Percentiles rank a stretch among this genome's conserved stretches.
phyloP scores from a whole-genome alignment of 2,888 invertebrate genomes.

The Hanleya hanleyi region DNA sequence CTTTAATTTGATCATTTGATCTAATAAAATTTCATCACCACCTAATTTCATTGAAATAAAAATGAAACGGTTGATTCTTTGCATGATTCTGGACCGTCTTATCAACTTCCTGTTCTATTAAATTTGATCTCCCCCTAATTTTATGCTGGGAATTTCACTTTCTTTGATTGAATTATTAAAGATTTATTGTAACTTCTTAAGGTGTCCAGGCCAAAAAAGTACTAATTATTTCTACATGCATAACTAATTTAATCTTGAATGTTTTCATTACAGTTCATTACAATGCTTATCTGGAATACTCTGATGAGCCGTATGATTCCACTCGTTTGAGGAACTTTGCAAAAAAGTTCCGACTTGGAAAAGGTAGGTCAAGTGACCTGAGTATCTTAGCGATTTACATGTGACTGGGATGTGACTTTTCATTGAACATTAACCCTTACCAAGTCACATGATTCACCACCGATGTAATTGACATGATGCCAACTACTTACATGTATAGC shows the following conservation, averaged over 20 bases:
- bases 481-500: neutral
- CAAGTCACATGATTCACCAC: neutral
- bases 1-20: no score
- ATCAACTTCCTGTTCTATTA: no score
- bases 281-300: conserved; percentile 82
- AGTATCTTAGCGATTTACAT: neutral
- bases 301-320: conserved; percentile 83
- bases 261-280: conserved; percentile 76
- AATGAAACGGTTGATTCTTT: no score
- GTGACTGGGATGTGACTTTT: neutral
- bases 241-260: neutral
- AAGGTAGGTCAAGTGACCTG: no score
- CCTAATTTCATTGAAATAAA: no score
- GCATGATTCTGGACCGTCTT: no score
- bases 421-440: neutral
- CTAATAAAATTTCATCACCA: no score
- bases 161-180: no score
- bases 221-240: neutral
- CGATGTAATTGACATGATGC: neutral
- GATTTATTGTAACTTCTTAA: no score
- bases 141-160: no score
- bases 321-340: conserved; percentile 68
- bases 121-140: no score
- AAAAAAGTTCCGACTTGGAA: conserved; percentile 42
- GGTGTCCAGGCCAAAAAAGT: neutral